phyloP scores from a whole-genome alignment of 2,888 invertebrate genomes.

The Rhogogaster chlorosoma region DNA sequence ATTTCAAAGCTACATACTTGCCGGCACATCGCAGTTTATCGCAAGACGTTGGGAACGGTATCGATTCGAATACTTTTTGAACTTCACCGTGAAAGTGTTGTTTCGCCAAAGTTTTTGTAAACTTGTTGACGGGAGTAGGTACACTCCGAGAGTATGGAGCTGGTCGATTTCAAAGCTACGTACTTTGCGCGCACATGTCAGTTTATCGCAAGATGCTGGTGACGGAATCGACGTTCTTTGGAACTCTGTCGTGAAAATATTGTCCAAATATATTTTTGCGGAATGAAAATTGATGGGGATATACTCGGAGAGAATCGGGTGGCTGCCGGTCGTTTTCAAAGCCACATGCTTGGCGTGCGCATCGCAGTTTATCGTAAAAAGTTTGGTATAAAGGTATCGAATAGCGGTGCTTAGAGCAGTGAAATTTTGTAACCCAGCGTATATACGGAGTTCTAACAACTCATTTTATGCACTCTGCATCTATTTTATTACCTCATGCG shows the following conservation, averaged over 20 bases:
- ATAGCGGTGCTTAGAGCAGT: background rate
- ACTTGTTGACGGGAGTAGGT: background rate
- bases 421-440: background rate
- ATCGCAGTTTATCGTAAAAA: background rate
- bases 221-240: background rate
- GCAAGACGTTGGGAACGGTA: too few species aligned
- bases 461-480: slow-evolving; percentile 10
- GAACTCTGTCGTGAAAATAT: background rate
- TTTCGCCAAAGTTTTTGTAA: too few species aligned
- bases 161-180: background rate
- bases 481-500: slow-evolving; percentile 18
- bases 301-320: background rate
- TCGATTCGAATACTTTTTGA: too few species aligned
- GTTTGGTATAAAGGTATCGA: background rate
- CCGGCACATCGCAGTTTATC: too few species aligned
- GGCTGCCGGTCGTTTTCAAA: background rate
- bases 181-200: background rate
- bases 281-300: background rate
- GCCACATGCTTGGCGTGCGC: background rate
- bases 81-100: background rate
- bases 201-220: background rate
- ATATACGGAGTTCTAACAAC: background rate
- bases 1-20: too few species aligned
- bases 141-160: background rate
- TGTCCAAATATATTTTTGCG: background rate